Conservation (phyloP, 2,888 invertebrate genomes). For the Oscheius myriophilus region DNA sequence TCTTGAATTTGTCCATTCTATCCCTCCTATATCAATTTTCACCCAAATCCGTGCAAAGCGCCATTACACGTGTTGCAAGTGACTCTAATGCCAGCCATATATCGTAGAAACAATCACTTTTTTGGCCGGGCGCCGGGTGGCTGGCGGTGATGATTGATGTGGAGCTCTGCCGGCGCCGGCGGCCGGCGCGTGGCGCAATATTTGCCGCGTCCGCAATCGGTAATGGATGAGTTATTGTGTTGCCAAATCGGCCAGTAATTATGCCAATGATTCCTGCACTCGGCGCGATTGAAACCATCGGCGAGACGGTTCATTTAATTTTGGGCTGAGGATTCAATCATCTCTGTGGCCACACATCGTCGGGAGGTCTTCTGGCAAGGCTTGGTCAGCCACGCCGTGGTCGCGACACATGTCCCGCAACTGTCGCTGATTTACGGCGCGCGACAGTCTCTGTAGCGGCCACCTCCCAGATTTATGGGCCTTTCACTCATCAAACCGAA, state of each 20-base stretch:
- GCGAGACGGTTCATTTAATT: background rate
- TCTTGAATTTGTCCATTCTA: background rate
- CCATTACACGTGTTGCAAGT: background rate
- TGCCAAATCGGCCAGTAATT: slow-evolving; percentile 28
- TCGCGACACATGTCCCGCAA: slow-evolving; percentile 26
- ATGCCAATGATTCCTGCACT: slow-evolving; percentile 27
- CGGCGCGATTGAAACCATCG: slow-evolving; percentile 4
- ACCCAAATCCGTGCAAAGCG: background rate
- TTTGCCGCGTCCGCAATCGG: slow-evolving; percentile 30
- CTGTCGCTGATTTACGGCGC: slow-evolving; percentile 31
- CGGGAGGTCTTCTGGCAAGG: background rate
- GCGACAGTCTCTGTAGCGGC: slow-evolving; percentile 28
- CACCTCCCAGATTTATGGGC: slow-evolving; percentile 26
- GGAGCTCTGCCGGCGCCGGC: slow-evolving; percentile 17
- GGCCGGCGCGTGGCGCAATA: slow-evolving; percentile 29
- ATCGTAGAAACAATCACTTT: slow-evolving; percentile 25
- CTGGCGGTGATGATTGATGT: slow-evolving; percentile 26
- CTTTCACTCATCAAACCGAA: slow-evolving; percentile 4
- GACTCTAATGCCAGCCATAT: background rate
- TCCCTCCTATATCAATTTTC: background rate
- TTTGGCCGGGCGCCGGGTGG: slow-evolving; percentile 15
- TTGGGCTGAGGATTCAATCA: background rate
- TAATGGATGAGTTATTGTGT: slow-evolving; percentile 35
- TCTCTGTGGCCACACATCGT: background rate
- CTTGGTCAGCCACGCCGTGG: slow-evolving; percentile 5